These are phyloP conservation scores for Struthio camelus DNA, from an alignment of 2,113 vertebrate species.

Conservation along the genomic window DNA sequence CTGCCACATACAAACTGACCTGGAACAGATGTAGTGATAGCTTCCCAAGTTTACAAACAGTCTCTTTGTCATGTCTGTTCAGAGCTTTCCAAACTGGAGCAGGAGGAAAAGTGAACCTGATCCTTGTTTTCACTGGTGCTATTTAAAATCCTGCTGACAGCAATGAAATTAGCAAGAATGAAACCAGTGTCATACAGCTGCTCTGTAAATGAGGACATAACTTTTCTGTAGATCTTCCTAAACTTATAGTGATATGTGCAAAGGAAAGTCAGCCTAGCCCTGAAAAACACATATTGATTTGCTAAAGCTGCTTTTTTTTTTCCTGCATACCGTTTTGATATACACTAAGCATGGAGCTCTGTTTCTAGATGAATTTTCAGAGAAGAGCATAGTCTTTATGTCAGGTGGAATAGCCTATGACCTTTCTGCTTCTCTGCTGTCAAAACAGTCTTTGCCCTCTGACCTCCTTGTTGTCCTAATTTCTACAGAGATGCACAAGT, in stretches of 20 bases:
- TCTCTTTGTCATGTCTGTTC: background rate
- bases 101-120: background rate
- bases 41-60: background rate
- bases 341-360: background rate
- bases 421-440: background rate
- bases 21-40: background rate
- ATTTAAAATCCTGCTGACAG: constrained; percentile 1
- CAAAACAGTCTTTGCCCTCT: background rate
- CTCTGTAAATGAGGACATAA: background rate
- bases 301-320: background rate
- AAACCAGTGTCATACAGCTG: background rate
- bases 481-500: background rate
- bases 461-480: background rate
- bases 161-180: background rate
- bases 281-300: background rate
- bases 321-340: background rate
- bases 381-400: background rate
- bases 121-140: background rate
- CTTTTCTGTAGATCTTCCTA: background rate
- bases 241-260: background rate
- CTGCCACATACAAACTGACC: background rate
- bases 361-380: background rate
- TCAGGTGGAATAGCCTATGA: background rate
- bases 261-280: background rate
- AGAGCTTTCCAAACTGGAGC: background rate